phyloP scores from a whole-genome alignment of 2,888 invertebrate genomes.

The Philereme vetulata region DNA sequence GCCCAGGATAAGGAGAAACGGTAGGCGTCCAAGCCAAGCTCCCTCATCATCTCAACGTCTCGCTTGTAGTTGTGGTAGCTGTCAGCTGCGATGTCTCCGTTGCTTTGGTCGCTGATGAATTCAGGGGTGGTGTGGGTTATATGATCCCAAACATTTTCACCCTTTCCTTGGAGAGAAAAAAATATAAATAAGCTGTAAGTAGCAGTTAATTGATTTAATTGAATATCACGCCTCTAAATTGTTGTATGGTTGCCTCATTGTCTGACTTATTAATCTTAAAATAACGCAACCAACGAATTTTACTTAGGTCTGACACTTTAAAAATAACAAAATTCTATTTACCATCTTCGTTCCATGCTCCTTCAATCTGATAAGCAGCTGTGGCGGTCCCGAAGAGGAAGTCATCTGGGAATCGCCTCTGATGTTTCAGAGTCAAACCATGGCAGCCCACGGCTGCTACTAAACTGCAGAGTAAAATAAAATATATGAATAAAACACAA shows the following conservation, averaged over 20 bases:
- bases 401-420: constrained; percentile 57
- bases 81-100: constrained; percentile 84
- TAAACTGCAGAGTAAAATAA: constrained; percentile 27
- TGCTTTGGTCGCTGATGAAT: constrained; percentile 60
- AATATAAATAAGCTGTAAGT: too few species aligned
- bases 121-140: constrained; percentile 54
- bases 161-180: constrained; percentile 47
- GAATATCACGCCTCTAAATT: too few species aligned
- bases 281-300: too few species aligned
- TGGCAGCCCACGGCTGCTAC: constrained; percentile 33
- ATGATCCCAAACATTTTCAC: constrained; percentile 63
- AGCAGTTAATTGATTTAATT: too few species aligned
- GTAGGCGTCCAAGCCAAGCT: constrained; percentile 73
- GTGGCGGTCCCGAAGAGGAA: constrained; percentile 65
- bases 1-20: constrained; percentile 85
- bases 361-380: constrained; percentile 65
- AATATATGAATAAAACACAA: too few species aligned
- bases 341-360: constrained; percentile 65
- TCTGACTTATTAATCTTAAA: too few species aligned
- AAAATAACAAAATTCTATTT: neutral
- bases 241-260: too few species aligned
- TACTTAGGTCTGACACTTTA: too few species aligned
- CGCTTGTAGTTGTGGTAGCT: constrained; percentile 84
- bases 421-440: constrained; percentile 30
- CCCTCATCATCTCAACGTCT: constrained; percentile 75